A percentile compares a stretch with the other conserved stretches of the same genome.
phyloP scores from a whole-genome alignment of 2,113 vertebrate species.

The Lepidothrix coronata region DNA sequence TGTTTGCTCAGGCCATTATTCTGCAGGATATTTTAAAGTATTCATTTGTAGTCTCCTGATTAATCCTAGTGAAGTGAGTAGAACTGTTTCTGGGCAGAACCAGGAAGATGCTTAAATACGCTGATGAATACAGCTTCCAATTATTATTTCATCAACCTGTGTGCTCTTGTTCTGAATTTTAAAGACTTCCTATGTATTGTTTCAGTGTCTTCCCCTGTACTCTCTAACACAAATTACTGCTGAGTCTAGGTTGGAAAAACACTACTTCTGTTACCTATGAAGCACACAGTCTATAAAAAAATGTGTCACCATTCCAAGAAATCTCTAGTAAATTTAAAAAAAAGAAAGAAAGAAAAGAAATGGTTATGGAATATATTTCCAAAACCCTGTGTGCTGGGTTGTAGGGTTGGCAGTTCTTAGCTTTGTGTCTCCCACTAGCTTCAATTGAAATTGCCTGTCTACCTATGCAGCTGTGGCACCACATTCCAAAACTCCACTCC shows the following conservation, averaged over 20 bases:
- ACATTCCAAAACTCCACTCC: neutral
- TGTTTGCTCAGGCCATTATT: neutral
- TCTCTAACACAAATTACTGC: neutral
- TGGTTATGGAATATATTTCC: neutral
- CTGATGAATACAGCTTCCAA: neutral
- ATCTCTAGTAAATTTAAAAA: neutral
- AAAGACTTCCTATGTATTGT: neutral
- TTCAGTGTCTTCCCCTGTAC: neutral
- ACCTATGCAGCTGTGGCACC: neutral
- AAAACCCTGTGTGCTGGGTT: neutral
- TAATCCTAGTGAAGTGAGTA: neutral
- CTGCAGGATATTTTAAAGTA: neutral
- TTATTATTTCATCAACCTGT: neutral
- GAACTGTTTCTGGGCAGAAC: neutral
- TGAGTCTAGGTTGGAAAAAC: neutral
- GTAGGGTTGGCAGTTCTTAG: neutral
- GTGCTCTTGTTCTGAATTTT: slow-evolving; percentile 4
- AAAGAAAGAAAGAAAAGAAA: neutral
- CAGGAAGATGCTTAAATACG: neutral
- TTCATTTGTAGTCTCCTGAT: neutral
- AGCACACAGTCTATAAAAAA: neutral
- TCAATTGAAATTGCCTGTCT: neutral
- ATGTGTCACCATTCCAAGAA: neutral
- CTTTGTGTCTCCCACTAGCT: neutral
- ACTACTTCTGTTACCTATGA: neutral